phyloP scores from a whole-genome alignment of 2,888 invertebrate species.

The Portevinia maculata region DNA sequence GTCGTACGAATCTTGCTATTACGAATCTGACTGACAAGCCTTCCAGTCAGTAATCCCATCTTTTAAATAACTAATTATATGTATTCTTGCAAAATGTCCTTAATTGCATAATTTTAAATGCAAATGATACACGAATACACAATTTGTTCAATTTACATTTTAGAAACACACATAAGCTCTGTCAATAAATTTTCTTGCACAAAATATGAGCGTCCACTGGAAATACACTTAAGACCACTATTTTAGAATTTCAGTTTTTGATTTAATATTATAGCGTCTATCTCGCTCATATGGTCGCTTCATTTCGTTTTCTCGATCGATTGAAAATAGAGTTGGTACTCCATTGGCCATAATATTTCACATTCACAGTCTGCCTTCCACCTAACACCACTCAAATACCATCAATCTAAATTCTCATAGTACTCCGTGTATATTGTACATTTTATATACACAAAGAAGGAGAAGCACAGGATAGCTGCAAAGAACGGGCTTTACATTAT shows the following conservation, averaged over 20 bases:
- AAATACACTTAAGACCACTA: slow-evolving; percentile 38
- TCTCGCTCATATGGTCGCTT: neutral
- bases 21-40: neutral
- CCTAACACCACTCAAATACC: slow-evolving; percentile 6
- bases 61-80: slow-evolving; percentile 41
- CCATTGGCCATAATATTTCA: slow-evolving; percentile 14
- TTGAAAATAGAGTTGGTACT: slow-evolving; percentile 31
- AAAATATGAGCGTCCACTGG: neutral
- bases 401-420: slow-evolving; percentile 59
- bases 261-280: slow-evolving; percentile 44
- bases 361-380: neutral
- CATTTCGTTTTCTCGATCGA: slow-evolving; percentile 54
- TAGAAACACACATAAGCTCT: slow-evolving; percentile 53
- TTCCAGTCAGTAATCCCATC: neutral
- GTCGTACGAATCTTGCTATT: neutral
- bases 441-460: slow-evolving; percentile 15
- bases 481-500: slow-evolving; percentile 69
- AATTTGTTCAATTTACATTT: slow-evolving; percentile 64
- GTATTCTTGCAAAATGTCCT: slow-evolving; percentile 42
- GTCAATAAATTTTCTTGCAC: slow-evolving; percentile 42
- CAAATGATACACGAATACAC: slow-evolving; percentile 46
- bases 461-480: slow-evolving; percentile 35
- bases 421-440: slow-evolving; percentile 14
- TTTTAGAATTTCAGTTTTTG: slow-evolving; percentile 56
- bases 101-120: slow-evolving; percentile 70